Evolutionary conservation across 2,797 vertebrate genomes (phyloP).

Genomic region (Mareca strepera): DNA sequence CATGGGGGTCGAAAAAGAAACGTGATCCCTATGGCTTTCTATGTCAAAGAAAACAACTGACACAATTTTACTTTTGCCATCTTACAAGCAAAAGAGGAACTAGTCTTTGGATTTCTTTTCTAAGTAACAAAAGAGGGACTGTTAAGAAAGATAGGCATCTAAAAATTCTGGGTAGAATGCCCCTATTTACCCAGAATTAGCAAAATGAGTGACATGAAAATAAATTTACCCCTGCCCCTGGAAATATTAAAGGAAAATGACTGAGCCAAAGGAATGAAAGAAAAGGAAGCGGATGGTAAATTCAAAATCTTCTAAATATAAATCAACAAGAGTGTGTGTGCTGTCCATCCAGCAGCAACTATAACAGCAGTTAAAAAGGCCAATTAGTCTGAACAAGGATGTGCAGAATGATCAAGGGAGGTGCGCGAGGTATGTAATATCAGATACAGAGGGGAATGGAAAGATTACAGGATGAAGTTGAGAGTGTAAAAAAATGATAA

Average conservation of each 20-base stretch:
- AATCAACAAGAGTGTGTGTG: slow-evolving; percentile 65
- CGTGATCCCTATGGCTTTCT: background rate
- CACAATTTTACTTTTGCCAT: background rate
- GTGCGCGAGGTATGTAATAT: slow-evolving; percentile 27
- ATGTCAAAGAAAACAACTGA: background rate
- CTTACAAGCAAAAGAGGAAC: background rate
- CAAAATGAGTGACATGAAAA: background rate
- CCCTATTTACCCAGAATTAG: background rate
- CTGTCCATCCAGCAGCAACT: slow-evolving; percentile 71
- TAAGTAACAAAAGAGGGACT: background rate
- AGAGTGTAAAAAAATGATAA: slow-evolving; percentile 62
- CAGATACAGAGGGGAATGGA: slow-evolving; percentile 64
- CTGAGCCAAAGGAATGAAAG: slow-evolving; percentile 43
- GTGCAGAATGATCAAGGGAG: slow-evolving; percentile 63
- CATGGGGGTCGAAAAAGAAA: background rate
- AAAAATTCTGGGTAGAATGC: background rate
- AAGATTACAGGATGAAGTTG: slow-evolving; percentile 70
- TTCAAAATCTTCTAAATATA: slow-evolving; percentile 62
- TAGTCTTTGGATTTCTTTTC: background rate
- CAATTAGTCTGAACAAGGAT: slow-evolving; percentile 74
- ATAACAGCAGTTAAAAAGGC: slow-evolving; percentile 72
- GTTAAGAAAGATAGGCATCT: background rate
- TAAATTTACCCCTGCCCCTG: background rate
- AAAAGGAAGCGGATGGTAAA: slow-evolving; percentile 2
- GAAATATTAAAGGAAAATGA: slow-evolving; percentile 38